Percentiles rank a stretch among this genome's conserved stretches.
Conservation (phyloP, 2,113 vertebrate genomes). For the Syngnathus typhle region DNA sequence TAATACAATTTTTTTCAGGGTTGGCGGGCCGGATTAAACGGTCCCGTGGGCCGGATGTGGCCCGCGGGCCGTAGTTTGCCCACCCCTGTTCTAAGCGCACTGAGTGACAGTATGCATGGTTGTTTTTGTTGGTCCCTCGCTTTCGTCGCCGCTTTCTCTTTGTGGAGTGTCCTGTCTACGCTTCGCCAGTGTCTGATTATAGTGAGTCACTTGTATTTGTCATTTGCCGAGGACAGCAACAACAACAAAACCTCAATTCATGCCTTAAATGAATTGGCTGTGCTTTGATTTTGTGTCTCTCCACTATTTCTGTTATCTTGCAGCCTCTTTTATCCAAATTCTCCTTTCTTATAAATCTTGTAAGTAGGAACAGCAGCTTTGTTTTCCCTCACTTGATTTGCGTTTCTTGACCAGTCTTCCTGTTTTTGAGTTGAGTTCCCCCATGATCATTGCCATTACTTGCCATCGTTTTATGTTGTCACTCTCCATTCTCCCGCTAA, state of each 20-base stretch:
- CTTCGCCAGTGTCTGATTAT: slow-evolving; percentile 55
- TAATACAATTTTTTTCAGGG: too few relatives aligned
- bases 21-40: too few relatives aligned
- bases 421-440: slow-evolving; percentile 65
- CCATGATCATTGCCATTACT: slow-evolving; percentile 73
- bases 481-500: slow-evolving; percentile 40
- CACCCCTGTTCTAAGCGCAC: background rate
- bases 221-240: slow-evolving; percentile 49
- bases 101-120: slow-evolving; percentile 12
- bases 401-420: slow-evolving; percentile 78
- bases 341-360: slow-evolving; percentile 99
- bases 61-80: too few relatives aligned
- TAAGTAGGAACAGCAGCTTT: slow-evolving; percentile 98
- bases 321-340: slow-evolving; percentile 99
- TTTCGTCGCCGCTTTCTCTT: slow-evolving; percentile 41
- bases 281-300: slow-evolving; percentile 99
- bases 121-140: background rate
- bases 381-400: slow-evolving; percentile 79
- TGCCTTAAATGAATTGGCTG: slow-evolving; percentile 82
- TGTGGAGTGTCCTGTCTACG: slow-evolving; percentile 76
- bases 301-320: slow-evolving; percentile 99
- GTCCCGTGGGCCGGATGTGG: too few relatives aligned
- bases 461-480: slow-evolving; percentile 59
- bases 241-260: slow-evolving; percentile 50
- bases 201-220: slow-evolving; percentile 31